A percentile compares a stretch with the other conserved stretches of the same genome.
phyloP scores from a whole-genome alignment of 2,888 invertebrate species.

The Dysmachus trigonus region DNA sequence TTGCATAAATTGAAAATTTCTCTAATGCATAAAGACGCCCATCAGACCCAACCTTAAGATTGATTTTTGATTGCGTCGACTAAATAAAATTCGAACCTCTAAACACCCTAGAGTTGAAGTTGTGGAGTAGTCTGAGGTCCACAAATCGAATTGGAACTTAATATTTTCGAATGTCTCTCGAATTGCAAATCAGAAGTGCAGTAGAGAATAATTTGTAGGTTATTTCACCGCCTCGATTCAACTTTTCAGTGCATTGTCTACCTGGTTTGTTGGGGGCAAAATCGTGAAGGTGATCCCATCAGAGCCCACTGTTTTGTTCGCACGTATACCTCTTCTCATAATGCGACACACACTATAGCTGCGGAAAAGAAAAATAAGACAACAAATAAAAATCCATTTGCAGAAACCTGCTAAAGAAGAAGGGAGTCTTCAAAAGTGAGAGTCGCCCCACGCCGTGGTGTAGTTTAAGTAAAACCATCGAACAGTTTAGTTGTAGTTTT shows the following conservation, averaged over 20 bases:
- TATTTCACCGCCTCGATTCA: conserved; percentile 7
- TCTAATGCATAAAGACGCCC: background rate
- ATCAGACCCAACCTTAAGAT: background rate
- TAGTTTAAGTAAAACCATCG: conserved; percentile 64
- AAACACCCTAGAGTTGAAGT: background rate
- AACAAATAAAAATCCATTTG: background rate
- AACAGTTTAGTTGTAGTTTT: conserved; percentile 55
- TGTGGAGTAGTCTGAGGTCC: background rate
- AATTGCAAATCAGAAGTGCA: conserved; percentile 19
- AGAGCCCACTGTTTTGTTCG: background rate
- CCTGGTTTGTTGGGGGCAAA: conserved; percentile 1
- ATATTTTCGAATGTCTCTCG: background rate
- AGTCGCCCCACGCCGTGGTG: conserved; percentile 57
- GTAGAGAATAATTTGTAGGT: conserved; percentile 14
- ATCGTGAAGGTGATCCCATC: conserved; percentile 7
- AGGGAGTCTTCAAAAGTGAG: conserved; percentile 65
- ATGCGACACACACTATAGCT: background rate
- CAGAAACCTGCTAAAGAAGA: conserved; percentile 49
- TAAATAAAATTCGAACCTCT: background rate
- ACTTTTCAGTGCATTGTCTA: conserved; percentile 9
- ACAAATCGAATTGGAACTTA: background rate
- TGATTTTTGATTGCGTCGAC: background rate
- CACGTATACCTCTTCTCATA: conserved; percentile 7
- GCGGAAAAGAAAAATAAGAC: background rate
- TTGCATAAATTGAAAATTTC: background rate